Conservation (phyloP, 92 coral and sea anemone species). For the Epizoanthus ramosus region DNA sequence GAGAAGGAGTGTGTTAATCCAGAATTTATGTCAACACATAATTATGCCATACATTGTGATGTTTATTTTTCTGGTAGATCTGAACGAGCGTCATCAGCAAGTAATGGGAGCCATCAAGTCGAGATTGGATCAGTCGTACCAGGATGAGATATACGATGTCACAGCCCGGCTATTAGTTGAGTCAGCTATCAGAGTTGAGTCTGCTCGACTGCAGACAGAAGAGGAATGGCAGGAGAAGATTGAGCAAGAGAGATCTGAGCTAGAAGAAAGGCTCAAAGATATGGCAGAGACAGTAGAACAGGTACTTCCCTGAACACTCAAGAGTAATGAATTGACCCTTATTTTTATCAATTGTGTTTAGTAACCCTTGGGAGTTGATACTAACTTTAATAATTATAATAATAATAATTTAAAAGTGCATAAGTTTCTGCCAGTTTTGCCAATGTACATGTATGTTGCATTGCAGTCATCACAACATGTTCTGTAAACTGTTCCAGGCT, state of each 20-base stretch:
- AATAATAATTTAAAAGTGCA: too few relatives aligned
- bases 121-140: constrained; percentile 84
- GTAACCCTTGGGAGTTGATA: too few relatives aligned
- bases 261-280: constrained; percentile 53
- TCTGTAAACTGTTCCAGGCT: too few relatives aligned
- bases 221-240: constrained; percentile 78
- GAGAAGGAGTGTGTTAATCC: too few relatives aligned
- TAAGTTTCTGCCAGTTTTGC: too few relatives aligned
- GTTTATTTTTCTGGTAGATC: constrained; percentile 52
- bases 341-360: too few relatives aligned
- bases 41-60: too few relatives aligned
- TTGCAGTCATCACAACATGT: too few relatives aligned
- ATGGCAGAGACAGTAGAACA: constrained; percentile 57
- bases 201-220: constrained; percentile 85
- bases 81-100: constrained; percentile 82
- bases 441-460: too few relatives aligned
- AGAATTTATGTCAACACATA: too few relatives aligned
- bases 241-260: constrained; percentile 59
- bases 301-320: constrained; percentile 10
- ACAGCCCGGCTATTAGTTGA: constrained; percentile 89
- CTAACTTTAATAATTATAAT: too few relatives aligned
- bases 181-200: constrained; percentile 88
- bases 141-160: constrained; percentile 85
- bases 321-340: too few relatives aligned
- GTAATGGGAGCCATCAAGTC: constrained; percentile 81